Conservation (phyloP, 2,888 invertebrate species). For the Brenthis hecate region DNA sequence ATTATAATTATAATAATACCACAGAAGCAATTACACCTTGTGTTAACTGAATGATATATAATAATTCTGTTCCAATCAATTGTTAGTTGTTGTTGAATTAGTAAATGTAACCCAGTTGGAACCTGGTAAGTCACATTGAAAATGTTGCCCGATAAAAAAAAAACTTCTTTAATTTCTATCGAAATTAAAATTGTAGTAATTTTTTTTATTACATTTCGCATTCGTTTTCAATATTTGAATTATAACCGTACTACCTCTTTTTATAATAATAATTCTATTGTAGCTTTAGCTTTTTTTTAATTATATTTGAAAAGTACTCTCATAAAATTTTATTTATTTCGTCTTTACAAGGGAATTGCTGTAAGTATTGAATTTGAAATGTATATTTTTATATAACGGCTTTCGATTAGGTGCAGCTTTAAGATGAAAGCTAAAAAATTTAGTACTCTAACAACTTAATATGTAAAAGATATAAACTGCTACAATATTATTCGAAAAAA, state of each 20-base stretch:
- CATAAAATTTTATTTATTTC: constrained; percentile 7
- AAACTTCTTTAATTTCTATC: not conserved
- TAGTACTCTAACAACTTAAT: no score
- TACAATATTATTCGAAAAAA: not conserved
- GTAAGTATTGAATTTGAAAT: constrained; percentile 16
- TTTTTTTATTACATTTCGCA: no score
- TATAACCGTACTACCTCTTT: not conserved
- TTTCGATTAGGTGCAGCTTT: not conserved
- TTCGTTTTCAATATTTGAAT: no score
- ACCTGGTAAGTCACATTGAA: constrained; percentile 16
- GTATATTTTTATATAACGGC: not conserved
- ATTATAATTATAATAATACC: constrained; percentile 12
- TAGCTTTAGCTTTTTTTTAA: not conserved
- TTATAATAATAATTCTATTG: constrained; percentile 1
- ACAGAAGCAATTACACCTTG: constrained; percentile 12
- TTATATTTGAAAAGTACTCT: not conserved
- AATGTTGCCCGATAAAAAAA: constrained; percentile 11
- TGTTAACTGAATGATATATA: constrained; percentile 11
- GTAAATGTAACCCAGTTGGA: not conserved
- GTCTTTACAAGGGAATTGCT: constrained; percentile 16
- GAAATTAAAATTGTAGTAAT: no score
- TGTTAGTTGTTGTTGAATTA: not conserved
- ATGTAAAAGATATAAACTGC: no score
- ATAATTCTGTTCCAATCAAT: not conserved
- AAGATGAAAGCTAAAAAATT: no score